Evolutionary conservation across 1,140 invertebrate species (phyloP), one percentile per base, ranked within the genome.

Genomic region (Hetaerina americana): DNA sequence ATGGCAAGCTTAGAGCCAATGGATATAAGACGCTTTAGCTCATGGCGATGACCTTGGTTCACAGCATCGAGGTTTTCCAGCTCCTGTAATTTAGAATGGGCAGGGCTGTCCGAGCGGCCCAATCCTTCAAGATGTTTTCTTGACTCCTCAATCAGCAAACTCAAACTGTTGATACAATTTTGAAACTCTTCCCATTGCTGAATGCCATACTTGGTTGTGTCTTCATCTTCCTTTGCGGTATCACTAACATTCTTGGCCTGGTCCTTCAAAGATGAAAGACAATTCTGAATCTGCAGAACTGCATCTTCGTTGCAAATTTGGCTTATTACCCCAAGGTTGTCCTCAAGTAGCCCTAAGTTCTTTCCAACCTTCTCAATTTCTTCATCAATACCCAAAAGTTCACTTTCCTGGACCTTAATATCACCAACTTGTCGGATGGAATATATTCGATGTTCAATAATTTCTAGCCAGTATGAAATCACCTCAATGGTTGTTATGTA

Each of bases 381-480:
- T 24, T 87, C 77, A 72, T 84, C 84, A 3, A 86, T 71, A 66
- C 82, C 78, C 66, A 79, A 75, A 29, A 85, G 82, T 26, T 71
- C 74, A 75, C 69, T 75, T 2, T 40, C 40, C n/a, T 66, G 67
- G 22, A 85, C 81, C 73, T 83, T 79, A 2, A 82, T 83, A 25
- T 84, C 83, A 28, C 83, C 83, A 29, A 85, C 81, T 75, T 88
- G 85, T 66, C 83, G 82, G 49, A 86, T 85, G 8, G 86, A 75
- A 72, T 90, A 88, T 8, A 93, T 88, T 76, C 87, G 86, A 74
- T 92, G 92, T 79, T 93, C 90, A 73, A 93, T 91, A 26, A 87
- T 91, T 81, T 93, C 90, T 40, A 94, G 77, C 90, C 91, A 93
- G 25, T 86, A 88, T 0, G 89, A 90, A 5, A 94, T 89, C 0